phyloP scores from a whole-genome alignment of 2,797 vertebrate genomes.

The Squalus acanthias region DNA sequence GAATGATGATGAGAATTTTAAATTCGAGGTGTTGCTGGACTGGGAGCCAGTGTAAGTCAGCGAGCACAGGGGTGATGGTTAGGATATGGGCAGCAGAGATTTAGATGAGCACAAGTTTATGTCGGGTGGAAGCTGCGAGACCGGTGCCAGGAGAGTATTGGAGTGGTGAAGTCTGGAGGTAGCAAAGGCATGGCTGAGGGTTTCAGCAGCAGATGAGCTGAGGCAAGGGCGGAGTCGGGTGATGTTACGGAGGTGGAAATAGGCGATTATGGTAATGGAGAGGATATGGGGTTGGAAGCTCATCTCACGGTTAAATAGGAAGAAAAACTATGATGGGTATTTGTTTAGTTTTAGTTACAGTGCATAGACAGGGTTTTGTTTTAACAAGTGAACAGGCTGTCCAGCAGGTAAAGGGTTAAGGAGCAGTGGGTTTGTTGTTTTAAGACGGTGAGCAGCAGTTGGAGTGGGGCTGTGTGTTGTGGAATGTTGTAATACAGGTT shows the following conservation, averaged over 20 bases:
- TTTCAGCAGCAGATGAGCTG: background rate
- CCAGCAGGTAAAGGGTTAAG: background rate
- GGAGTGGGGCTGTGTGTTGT: background rate
- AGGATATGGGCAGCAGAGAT: background rate
- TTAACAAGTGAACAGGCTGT: background rate
- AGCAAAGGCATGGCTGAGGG: background rate
- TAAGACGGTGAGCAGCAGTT: background rate
- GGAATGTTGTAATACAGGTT: conserved; percentile 22
- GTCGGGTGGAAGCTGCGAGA: background rate
- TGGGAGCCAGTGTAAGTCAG: background rate
- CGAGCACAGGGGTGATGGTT: background rate
- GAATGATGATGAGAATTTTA: background rate
- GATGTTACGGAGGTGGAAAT: background rate
- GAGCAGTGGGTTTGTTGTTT: background rate
- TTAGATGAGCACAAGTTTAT: background rate
- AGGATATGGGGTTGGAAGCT: background rate
- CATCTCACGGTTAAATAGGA: background rate
- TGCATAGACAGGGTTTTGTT: background rate
- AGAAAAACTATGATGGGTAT: background rate
- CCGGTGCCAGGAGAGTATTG: background rate
- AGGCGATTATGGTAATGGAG: background rate
- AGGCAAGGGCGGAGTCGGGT: background rate
- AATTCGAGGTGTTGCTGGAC: background rate
- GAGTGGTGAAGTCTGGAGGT: background rate
- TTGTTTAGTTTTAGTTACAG: background rate